phyloP scores from a whole-genome alignment of 2,888 invertebrate genomes.

The Dorcus hopei region DNA sequence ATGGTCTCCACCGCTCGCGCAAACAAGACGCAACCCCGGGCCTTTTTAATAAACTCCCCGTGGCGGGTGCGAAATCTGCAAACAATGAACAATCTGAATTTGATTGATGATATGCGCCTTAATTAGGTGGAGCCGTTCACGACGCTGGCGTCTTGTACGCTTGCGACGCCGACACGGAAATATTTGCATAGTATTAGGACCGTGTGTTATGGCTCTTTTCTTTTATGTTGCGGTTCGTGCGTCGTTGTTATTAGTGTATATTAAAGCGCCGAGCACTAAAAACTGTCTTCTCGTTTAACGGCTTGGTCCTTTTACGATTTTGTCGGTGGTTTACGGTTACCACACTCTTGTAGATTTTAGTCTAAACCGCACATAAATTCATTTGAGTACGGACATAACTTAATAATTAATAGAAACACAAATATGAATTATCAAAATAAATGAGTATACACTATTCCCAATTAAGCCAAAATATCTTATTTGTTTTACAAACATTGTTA shows the following conservation, averaged over 20 bases:
- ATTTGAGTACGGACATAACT: background rate
- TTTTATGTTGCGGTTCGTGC: background rate
- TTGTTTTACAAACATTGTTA: no score
- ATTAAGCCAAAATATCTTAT: no score
- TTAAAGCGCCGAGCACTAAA: background rate
- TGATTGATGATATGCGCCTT: slow-evolving; percentile 16
- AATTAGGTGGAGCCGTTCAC: slow-evolving; percentile 9
- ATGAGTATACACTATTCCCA: no score
- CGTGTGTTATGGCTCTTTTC: background rate
- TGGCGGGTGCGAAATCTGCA: slow-evolving; percentile 4
- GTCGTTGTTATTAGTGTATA: background rate
- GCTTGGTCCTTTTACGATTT: no score
- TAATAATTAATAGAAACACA: no score
- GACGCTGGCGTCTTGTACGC: background rate
- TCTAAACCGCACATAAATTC: background rate
- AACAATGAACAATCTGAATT: slow-evolving; percentile 16
- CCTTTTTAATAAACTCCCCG: background rate
- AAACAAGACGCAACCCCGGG: no score
- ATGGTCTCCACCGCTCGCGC: no score
- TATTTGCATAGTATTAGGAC: background rate
- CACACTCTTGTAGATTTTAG: no score
- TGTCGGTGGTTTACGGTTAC: no score
- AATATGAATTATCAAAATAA: no score
- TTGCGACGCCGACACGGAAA: background rate
- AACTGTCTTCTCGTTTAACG: background rate